Percentiles rank a stretch among this genome's conserved stretches.
Evolutionary conservation across 2,113 vertebrate genomes (phyloP).

Genomic region (Dicaeum eximium): DNA sequence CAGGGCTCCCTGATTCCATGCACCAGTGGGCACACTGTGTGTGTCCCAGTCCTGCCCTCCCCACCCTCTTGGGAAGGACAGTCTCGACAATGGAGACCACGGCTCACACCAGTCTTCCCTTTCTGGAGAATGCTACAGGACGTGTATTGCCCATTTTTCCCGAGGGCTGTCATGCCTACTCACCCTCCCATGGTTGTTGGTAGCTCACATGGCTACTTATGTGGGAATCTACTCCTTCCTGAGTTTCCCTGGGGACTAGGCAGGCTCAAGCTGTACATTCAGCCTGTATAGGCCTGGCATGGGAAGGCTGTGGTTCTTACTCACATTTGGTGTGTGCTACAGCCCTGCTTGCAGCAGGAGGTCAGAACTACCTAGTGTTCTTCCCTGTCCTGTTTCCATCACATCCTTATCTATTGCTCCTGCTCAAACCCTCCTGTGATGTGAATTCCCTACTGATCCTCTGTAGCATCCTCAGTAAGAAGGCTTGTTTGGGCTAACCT

Average conservation of each 20-base stretch:
- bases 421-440: neutral
- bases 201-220: neutral
- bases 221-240: neutral
- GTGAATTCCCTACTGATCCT: neutral
- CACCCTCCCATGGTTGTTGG: neutral
- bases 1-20: neutral
- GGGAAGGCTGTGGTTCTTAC: neutral
- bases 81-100: neutral
- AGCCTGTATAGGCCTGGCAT: neutral
- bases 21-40: rapidly evolving
- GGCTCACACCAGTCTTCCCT: neutral
- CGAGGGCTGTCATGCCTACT: neutral
- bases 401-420: neutral
- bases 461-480: neutral
- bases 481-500: neutral
- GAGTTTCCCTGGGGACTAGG: neutral
- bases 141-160: neutral
- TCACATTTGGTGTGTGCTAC: neutral
- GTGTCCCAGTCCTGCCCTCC: neutral
- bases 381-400: neutral
- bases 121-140: neutral
- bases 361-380: neutral
- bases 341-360: neutral
- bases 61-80: neutral
- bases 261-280: neutral